Base-by-base conservation (phyloP, 2,113 vertebrate genomes). In the Taurulus bubalis region DNA sequence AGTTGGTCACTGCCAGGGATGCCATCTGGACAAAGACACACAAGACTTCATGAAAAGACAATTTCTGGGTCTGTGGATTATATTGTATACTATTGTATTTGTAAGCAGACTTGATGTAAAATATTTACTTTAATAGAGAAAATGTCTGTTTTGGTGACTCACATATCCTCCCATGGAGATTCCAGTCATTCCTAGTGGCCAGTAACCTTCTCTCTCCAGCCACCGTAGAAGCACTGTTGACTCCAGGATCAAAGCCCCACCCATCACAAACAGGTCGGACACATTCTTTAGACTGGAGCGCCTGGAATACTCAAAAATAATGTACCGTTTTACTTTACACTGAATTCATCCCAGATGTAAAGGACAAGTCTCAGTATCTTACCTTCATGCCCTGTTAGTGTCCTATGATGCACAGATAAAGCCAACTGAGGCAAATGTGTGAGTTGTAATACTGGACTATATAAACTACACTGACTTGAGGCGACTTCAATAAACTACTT, bases 101-200 rank as follows among this genome's bases (percentile, higher is more conserved):
- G 11, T 62, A 22, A 40, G 18, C 1, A 0, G 12, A n/a, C 34
- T 15, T 66, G 28, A 67, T 38, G 11, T 16, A 3, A 45, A 42
- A 55, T n/a, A 53, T 63, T 10, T 53, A 30, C 18, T 20, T 47
- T 0, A n/a, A 51, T 4, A 6, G 22, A 32, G n/a, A 3, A 24
- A 24, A 34, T n/a, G 16, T 70, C 4, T 24, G 8, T 53, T 1
- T 1, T 26, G 8, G 22, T 51, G 36, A 88, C 96, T 96, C 94
- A 99, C 98, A 75, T 99, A 98, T 94, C 98, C 98, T 86, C 98
- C 98, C 98, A 99, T 99, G 87, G 98, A 99, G 94, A 99, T 99
- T 71, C 98, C 98, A 2, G 98, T 99, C 96, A 99, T 97, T 79
- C 97, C 98, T 34, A 99, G 94, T 0, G 98, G 98, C 93, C 98